phyloP scores from a whole-genome alignment of 2,797 vertebrate species.

The Stomatorhinus walkeri region DNA sequence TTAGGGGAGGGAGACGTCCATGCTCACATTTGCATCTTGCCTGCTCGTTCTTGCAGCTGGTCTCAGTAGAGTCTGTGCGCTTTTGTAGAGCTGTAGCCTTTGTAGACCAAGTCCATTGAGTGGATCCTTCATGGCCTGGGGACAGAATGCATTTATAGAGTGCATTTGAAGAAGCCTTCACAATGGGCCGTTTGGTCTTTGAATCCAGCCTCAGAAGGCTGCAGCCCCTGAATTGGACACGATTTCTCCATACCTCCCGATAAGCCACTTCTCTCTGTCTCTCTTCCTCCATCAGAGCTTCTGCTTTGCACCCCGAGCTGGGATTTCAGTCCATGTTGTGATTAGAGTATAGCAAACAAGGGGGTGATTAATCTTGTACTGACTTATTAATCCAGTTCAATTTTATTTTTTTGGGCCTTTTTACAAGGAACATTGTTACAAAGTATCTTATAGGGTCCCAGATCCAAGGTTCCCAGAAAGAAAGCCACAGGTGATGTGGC shows the following conservation, averaged over 20 bases:
- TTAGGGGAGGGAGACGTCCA: conserved; percentile 8
- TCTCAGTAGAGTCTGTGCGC: background rate
- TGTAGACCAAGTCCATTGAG: background rate
- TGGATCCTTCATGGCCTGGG: background rate
- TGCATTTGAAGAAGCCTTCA: background rate
- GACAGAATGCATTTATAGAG: background rate
- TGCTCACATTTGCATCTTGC: background rate
- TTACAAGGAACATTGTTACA: background rate
- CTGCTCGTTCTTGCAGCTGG: background rate
- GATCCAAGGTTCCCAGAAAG: background rate
- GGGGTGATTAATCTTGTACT: background rate
- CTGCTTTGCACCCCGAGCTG: background rate
- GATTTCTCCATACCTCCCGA: background rate
- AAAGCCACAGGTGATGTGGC: background rate
- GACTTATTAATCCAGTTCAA: background rate
- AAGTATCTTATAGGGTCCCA: background rate
- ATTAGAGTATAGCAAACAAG: background rate
- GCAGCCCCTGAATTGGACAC: background rate
- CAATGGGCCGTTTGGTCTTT: background rate
- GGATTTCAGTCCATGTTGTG: background rate
- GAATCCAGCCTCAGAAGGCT: background rate
- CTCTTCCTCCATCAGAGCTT: background rate
- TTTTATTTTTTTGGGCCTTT: background rate
- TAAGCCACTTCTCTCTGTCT: background rate
- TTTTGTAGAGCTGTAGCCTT: background rate